Evolutionary conservation across 2,797 vertebrate species (phyloP), one percentile per base, ranked within the genome.

Genomic region (Phataginus tetradactyla): DNA sequence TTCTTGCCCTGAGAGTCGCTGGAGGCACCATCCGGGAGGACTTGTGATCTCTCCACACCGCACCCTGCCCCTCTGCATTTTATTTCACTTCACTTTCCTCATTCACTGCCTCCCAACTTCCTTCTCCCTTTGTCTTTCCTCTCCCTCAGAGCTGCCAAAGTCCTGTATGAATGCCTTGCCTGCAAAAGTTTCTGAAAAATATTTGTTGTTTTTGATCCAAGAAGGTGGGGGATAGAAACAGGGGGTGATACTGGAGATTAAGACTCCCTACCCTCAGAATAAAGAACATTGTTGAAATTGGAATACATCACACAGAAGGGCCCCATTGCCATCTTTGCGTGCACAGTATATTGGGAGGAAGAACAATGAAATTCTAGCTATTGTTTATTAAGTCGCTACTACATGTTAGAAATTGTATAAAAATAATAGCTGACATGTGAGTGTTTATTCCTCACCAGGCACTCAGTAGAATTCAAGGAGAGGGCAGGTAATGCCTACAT

Each of bases 101-200:
- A 61, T 1, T 15, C 17, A 21, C 39, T 1, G 0, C 20, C 18
- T 34, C 61, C n/a, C n/a, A 53, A 14, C 6, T 79, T 61, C 69
- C 13, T 77, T 69, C 45, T 45, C 10, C 45, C 45, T 45, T 45
- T 63, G 32, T 57, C 71, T 80, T 49, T n/a, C 21, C 17, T 59
- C 13, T 90, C 55, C n/a, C 1, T n/a, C 59, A 86, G 12, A 91
- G 51, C 29, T 71, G 27, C 45, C 23, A 42, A 13, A 78, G 13
- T 80, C 71, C 37, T 57, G 4, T 69, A 29, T 39, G 37, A 64
- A 14, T 51, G 2, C 5, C 25, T 81, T 83, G 49, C 21, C 45
- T 13, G 71, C 9, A 94, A 45, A 89, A 55, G 18, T 95, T 93
- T 78, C 55, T 80, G 42, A 69, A 85, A 72, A 87, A 51, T 71